Percentiles rank a stretch among this genome's conserved stretches.
These are phyloP conservation scores for Heliconius ethilla DNA, from an alignment of 2,888 invertebrate species.

Conservation along the genomic window DNA sequence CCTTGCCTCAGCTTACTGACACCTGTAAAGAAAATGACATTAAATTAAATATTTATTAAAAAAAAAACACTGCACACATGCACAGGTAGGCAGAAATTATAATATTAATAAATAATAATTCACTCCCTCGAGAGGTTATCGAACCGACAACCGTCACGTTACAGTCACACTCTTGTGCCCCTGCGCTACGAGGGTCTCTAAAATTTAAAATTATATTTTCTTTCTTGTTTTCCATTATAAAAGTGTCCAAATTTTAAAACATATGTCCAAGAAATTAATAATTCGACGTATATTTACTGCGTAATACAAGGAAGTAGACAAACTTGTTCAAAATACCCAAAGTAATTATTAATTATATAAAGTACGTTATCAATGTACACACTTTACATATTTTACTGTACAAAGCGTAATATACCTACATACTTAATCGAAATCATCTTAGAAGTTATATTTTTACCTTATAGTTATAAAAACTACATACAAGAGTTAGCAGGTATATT, in stretches of 20 bases:
- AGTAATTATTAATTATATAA: no score
- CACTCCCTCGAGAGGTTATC: no score
- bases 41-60: neutral
- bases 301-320: neutral
- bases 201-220: no score
- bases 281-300: neutral
- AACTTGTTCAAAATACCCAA: neutral
- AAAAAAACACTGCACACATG: no score
- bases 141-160: no score
- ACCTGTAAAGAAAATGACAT: slow-evolving; percentile 45
- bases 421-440: neutral
- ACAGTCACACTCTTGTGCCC: no score
- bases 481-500: neutral
- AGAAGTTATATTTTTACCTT: neutral
- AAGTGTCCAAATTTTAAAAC: neutral
- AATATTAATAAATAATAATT: no score
- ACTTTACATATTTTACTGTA: neutral
- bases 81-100: no score
- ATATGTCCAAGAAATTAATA: neutral
- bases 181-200: no score
- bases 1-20: slow-evolving; percentile 46
- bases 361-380: neutral
- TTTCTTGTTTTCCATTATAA: no score
- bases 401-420: neutral
- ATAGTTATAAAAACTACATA: neutral